Evolutionary conservation across 2,888 invertebrate species (phyloP), one percentile per base, ranked within the genome.

Genomic region (Leptinotarsa tumamoca): DNA sequence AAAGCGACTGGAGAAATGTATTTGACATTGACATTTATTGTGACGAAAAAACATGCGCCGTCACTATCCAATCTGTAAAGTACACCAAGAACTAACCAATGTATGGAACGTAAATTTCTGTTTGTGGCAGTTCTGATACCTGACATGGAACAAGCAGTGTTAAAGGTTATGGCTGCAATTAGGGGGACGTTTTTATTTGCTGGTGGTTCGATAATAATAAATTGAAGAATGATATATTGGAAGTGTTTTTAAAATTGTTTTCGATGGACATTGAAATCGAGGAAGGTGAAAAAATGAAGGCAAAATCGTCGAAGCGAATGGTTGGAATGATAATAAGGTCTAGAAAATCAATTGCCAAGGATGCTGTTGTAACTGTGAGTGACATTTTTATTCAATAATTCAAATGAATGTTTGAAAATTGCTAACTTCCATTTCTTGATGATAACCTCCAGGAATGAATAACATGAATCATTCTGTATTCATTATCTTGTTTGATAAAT

Each of bases 261-360:
- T 74, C 61, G 66, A 73, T 75, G 74, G 75, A 79, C 76, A 78
- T 63, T 80, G 72, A 75, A 67, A 72, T 74, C 49, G 76, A 77
- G 68, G 76, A 77, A 79, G 78, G 66, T 74, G 75, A 67, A 66
- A 86, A 81, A 80, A 92, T 92, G 92, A 92, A 92, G 92, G 93
- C 94, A 88, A 94, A 94, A 90, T 92, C 93, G 86, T 94, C 94
- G 84, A 95, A 94, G 90, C 94, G 95, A 88, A 93, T 94, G 90
- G 94, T 95, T 89, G 95, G 95, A 89, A 95, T 95, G 92, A 95
- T 95, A 89, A 94, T 95, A 90, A 92, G 95, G 88, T 95, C 95
- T 89, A 92, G 95, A 90, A 95, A 95, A 91, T 93, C 94, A 88
- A 94, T 95, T 89, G 92, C 94, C 90, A 95, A 95, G 91, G 95